Percentiles rank a stretch among this genome's conserved stretches.
These are phyloP conservation scores for Bufo bufo DNA, from an alignment of 2,113 vertebrate genomes.

Conservation along the genomic window DNA sequence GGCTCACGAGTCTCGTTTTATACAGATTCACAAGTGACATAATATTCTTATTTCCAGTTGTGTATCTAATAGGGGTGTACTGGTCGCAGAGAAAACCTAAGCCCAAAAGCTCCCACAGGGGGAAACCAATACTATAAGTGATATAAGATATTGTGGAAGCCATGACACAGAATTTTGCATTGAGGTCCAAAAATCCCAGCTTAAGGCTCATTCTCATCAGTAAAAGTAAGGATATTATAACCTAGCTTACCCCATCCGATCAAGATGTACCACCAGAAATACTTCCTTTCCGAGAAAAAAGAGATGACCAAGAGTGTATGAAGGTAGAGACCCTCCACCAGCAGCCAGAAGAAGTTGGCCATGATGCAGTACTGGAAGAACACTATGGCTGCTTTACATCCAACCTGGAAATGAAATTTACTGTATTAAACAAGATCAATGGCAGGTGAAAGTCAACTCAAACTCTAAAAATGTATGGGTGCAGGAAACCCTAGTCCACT, in stretches of 20 bases:
- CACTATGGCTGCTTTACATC: constrained; percentile 90
- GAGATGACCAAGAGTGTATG: constrained; percentile 90
- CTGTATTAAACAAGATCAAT: background rate
- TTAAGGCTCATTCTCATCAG: background rate
- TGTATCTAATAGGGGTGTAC: background rate
- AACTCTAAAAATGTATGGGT: too few species aligned
- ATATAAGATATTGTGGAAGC: too few species aligned
- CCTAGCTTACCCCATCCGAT: constrained; percentile 91
- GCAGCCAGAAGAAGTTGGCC: constrained; percentile 98
- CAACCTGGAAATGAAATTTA: constrained; percentile 74
- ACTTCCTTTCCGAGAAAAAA: constrained; percentile 96
- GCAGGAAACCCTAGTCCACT: too few species aligned
- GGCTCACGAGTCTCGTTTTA: background rate
- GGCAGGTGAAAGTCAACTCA: background rate
- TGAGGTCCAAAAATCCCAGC: too few species aligned
- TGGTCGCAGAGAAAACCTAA: background rate
- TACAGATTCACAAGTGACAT: background rate
- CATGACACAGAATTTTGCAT: too few species aligned
- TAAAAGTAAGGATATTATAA: background rate
- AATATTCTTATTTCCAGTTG: background rate
- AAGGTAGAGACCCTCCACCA: constrained; percentile 94
- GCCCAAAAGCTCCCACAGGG: background rate
- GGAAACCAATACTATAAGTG: background rate
- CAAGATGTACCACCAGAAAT: constrained; percentile 97
- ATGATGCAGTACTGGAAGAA: constrained; percentile 97